Conservation (phyloP, 2,888 invertebrate genomes). For the Sphecodes monilicornis region DNA sequence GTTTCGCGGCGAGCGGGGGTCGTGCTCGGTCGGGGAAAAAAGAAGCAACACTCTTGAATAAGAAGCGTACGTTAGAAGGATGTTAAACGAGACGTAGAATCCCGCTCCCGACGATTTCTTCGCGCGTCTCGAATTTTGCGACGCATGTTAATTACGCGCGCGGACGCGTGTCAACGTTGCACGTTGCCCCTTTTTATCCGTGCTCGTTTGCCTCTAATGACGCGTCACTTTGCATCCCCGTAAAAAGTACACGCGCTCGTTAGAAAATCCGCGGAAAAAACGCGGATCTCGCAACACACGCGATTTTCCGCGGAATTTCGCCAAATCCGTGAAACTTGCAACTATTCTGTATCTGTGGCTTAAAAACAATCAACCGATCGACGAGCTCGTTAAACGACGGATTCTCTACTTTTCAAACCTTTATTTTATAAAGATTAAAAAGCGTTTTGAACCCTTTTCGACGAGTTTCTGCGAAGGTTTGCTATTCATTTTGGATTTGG, state of each 20-base stretch:
- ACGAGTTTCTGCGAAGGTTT: background rate
- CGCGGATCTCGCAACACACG: background rate
- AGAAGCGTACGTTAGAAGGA: slow-evolving; percentile 12
- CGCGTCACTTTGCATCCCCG: slow-evolving; percentile 47
- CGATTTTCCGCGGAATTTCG: background rate
- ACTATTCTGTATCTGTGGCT: background rate
- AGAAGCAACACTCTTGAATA: background rate
- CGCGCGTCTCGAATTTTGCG: slow-evolving; percentile 28
- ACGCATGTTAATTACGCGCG: slow-evolving; percentile 39
- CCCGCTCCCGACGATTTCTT: background rate
- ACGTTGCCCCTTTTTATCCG: slow-evolving; percentile 25
- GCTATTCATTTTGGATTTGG: background rate
- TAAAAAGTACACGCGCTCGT: slow-evolving; percentile 44
- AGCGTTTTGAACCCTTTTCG: background rate
- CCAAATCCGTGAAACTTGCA: background rate
- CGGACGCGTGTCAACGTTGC: slow-evolving; percentile 8
- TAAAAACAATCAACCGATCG: background rate
- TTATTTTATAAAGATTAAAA: background rate
- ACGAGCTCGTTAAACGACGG: background rate
- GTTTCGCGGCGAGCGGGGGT: slow-evolving; percentile 2
- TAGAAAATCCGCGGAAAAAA: slow-evolving; percentile 27
- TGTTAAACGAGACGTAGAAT: slow-evolving; percentile 8
- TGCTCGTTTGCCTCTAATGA: slow-evolving; percentile 52
- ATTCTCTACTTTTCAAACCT: background rate
- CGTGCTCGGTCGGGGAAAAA: background rate